Evolutionary conservation across 2,797 vertebrate genomes (phyloP), one percentile per base, ranked within the genome.

Genomic region (Buceros bicornis): DNA sequence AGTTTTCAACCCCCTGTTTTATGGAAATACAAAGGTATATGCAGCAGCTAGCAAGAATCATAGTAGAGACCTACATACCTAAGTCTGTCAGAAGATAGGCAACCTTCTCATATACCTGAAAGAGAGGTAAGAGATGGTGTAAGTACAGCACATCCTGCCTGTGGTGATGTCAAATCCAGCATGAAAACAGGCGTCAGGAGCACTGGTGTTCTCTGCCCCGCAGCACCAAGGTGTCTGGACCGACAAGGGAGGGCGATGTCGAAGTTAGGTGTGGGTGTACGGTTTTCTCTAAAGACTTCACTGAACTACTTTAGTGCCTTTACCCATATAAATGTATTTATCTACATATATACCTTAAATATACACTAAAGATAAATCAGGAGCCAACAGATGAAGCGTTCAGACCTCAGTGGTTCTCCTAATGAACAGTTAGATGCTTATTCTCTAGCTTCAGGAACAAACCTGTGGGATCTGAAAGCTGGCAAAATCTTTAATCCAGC

Each of bases 41-140:
- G 18, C 17, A 31, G 89, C 21, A 69, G 21, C 5, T 31, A 69
- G 12, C 7, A 76, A 70, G 57, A 80, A 51, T 9, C 40, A 40
- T 2, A 72, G 43, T 28, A 56, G 94, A 79, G 66, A 82, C 14
- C 7, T 50, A 93, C 99, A 98, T 98, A 99, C 99, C 99, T 97
- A 99, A 97, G 97, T 99, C 99, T 93, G 99, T 99, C 92, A 99
- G 98, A 66, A 99, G 98, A 96, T 99, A 99, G 47, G 99, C 99
- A 98, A 99, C 99, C 96, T 99, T 99, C 97, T 99, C 99, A 98
- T 99, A 99, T 8, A 99, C 99, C 99, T 99, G 95, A 21, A 96
- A 93, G 29, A 93, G 35, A 97, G 94, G 73, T 33, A 87, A 96
- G 10, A 94, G 45, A 43, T 18, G 13, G 24, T 31, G 16, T 61